Conservation (phyloP, 2,888 invertebrate species). For the Cryptocephalus primarius region DNA sequence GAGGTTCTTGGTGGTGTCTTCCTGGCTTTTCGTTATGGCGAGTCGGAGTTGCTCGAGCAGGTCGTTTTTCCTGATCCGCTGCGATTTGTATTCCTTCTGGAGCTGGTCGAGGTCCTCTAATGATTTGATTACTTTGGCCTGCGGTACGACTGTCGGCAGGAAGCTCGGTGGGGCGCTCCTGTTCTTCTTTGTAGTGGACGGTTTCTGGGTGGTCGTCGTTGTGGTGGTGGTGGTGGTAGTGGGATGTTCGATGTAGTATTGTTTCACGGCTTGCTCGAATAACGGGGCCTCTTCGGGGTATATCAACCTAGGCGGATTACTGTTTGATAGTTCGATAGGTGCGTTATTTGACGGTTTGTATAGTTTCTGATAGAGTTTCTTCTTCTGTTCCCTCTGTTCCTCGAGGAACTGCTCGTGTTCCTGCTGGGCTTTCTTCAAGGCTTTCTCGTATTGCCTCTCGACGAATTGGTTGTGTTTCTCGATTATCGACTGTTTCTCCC, state of each 20-base stretch:
- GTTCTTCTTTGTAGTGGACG: constrained; percentile 39
- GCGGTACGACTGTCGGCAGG: constrained; percentile 43
- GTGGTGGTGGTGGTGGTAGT: constrained; percentile 59
- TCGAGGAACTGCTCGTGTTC: constrained; percentile 60
- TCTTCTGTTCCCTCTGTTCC: constrained; percentile 55
- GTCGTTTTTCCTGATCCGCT: constrained; percentile 57
- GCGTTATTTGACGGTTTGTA: constrained; percentile 30
- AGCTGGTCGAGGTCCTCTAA: constrained; percentile 31
- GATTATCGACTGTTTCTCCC: constrained; percentile 60
- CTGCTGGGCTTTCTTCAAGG: constrained; percentile 63
- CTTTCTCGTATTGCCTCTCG: constrained; percentile 69
- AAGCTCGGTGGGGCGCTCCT: constrained; percentile 7
- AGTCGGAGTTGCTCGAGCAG: constrained; percentile 63
- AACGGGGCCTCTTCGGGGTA: constrained; percentile 53
- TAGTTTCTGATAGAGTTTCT: constrained; percentile 38
- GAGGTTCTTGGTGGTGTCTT: constrained; percentile 55
- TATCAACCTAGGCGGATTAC: constrained; percentile 38
- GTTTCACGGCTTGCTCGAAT: constrained; percentile 53
- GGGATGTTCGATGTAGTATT: constrained; percentile 58
- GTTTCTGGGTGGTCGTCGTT: constrained; percentile 53
- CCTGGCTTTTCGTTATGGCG: constrained; percentile 57
- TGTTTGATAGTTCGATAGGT: constrained; percentile 23
- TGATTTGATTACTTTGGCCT: constrained; percentile 32
- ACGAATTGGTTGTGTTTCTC: constrained; percentile 67
- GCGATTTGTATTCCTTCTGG: constrained; percentile 36